Base-by-base conservation (phyloP, 2,888 invertebrate genomes). In the Zaprionus bogoriensis region DNA sequence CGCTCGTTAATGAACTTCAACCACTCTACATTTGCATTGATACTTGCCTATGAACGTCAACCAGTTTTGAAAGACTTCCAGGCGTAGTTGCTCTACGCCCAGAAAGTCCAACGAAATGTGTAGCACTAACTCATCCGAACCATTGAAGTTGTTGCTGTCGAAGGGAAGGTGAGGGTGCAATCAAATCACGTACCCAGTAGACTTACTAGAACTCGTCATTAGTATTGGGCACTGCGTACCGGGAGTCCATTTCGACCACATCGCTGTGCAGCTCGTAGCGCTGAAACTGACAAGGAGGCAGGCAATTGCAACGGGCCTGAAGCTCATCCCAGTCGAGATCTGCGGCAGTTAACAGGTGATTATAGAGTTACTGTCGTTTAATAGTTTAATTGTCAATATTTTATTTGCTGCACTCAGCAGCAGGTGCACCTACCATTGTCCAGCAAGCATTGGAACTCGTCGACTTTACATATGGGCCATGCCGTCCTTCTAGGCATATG, bases 31-130 rank as follows among this genome's bases (percentile, higher is more conserved):
- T 27, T 41, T 36, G 17, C 7, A 1, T 9, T 3, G 2, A 19
- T 36, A 67, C 68, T 71, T 89, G 94, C 95, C 94, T 61, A 95
- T 91, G 74, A 94, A 90, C 76, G 93, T 93, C 79, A 94, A 92
- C 95, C 95, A 95, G 79, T 93, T 94, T 71, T 94, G 93, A 83
- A 92, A 92, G 51, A 94, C 92, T 87, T 94, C 94, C 25, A 93
- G 92, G 38, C 94, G 92, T 77, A 93, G 93, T 62, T 93, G 92
- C 12, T 93, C 93, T 0, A 93, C 93, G 30, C 93, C 92, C 58
- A 95, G 89, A 81, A 94, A 94, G 70, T 93, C 93, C 85, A 94
- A 94, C 87, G 93, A 95, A 22, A 95, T 92, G 78, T 94, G 93
- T 25, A 95, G 74, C 7, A 94, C 77, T 6, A 94, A 93, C 42